These are phyloP conservation scores for Tetragonisca angustula DNA, from an alignment of 2,888 invertebrate genomes.

Conservation along the genomic window DNA sequence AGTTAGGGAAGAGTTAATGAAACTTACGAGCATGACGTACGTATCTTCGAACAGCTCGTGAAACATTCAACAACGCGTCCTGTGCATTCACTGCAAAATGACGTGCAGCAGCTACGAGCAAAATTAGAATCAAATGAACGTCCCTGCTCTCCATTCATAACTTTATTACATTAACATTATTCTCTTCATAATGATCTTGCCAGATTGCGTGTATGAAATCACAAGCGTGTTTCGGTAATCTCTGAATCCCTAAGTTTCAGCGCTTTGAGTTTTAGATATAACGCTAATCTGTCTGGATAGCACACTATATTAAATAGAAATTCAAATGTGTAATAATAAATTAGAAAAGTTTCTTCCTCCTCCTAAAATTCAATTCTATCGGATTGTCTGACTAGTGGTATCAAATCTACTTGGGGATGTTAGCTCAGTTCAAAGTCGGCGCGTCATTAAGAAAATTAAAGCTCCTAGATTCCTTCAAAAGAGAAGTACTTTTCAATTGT, in stretches of 20 bases:
- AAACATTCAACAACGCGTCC: conserved; percentile 24
- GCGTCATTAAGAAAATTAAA: too few relatives aligned
- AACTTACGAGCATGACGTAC: background rate
- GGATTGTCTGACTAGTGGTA: background rate
- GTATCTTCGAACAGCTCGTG: conserved; percentile 19
- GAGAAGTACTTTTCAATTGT: too few relatives aligned
- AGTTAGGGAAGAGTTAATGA: background rate
- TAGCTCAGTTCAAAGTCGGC: too few relatives aligned
- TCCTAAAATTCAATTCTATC: background rate
- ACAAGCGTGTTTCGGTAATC: background rate
- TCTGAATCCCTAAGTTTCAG: background rate
- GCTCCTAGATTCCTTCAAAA: too few relatives aligned
- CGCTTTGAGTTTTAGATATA: background rate
- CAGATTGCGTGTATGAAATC: background rate
- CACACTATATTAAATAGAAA: too few relatives aligned
- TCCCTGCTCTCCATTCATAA: conserved; percentile 8
- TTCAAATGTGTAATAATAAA: too few relatives aligned
- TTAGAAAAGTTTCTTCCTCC: too few relatives aligned
- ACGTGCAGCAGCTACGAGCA: conserved; percentile 21
- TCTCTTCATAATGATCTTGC: background rate
- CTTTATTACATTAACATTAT: conserved; percentile 38
- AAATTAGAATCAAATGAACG: conserved; percentile 26
- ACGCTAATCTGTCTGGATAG: too few relatives aligned
- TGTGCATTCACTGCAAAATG: conserved; percentile 30
- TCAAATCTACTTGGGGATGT: too few relatives aligned